Conservation (phyloP, 1,140 invertebrate species). For the Hestina assimilis region DNA sequence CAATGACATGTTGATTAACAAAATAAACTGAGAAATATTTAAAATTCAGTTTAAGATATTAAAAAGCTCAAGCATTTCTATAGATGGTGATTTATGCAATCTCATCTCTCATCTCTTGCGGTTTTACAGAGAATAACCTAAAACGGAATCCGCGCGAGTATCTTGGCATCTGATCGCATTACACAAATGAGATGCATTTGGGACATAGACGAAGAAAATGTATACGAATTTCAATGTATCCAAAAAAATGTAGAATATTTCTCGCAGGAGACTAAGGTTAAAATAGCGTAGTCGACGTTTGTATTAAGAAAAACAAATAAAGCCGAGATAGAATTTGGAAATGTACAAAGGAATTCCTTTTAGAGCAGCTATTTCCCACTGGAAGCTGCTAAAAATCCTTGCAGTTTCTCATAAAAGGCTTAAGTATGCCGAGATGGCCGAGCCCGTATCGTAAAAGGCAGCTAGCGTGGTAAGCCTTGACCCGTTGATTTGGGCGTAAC, state of each 20-base stretch:
- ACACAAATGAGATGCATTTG: slow-evolving; percentile 26
- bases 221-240: not conserved
- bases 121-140: too few species aligned
- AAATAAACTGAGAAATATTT: not conserved
- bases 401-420: slow-evolving; percentile 19
- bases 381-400: slow-evolving; percentile 3
- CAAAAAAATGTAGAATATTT: not conserved
- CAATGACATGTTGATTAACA: slow-evolving; percentile 1
- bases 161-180: slow-evolving; percentile 27
- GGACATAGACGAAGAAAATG: not conserved
- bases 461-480: slow-evolving; percentile 21
- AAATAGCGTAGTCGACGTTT: not conserved
- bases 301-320: not conserved
- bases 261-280: too few species aligned
- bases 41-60: not conserved
- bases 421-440: slow-evolving; percentile 20
- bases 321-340: slow-evolving; percentile 3
- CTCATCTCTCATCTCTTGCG: too few species aligned
- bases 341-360: slow-evolving; percentile 8
- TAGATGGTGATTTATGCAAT: too few species aligned
- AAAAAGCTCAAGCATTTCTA: too few species aligned
- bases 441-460: slow-evolving; percentile 17
- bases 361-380: slow-evolving; percentile 4
- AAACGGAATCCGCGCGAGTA: slow-evolving; percentile 10
- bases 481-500: slow-evolving; percentile 18